Base-by-base conservation (phyloP, 2,797 vertebrate genomes). In the Epinephelus malabaricus region DNA sequence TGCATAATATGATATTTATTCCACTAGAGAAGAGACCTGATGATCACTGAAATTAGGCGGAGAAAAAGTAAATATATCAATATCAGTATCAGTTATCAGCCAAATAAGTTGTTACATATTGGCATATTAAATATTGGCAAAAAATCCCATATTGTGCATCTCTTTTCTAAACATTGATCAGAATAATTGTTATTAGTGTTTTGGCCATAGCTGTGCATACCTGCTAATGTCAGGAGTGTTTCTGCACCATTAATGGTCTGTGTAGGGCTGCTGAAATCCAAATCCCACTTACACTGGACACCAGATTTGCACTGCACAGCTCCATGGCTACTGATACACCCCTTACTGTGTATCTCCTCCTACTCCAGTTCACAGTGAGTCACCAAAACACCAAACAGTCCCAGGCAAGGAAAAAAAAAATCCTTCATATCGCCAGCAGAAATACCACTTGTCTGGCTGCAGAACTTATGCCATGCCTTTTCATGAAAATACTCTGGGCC, bases 291-390 rank as follows among this genome's bases (percentile, higher is more conserved):
- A 61, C 45, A 18, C 11, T 40, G n/a, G 27, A 51, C 34, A 71
- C 11, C 23, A 47, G 13, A 55, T 54, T 45, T 47, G 19, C 13
- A 65, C 9, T n/a, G 15, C 46, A 73, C 64, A 76, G 53, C 53
- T 69, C 66, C 21, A 55, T 54, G 21, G n/a, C 43, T 27, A 45
- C 40, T 59, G 68, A 64, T 60, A 45, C 58, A 53, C 65, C 46
- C 27, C n/a, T 60, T 13, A 73, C 59, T 65, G 59, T 40, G 53
- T 6, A 1, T 73, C 19, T 70, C 45, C 46, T 67, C 68, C 54
- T 23, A 68, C 51, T 63, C 27, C 50, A 18, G 38, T 64, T 78
- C 62, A 71, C 46, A 72, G 56, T 68, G 70, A 78, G 23, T 72
- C 63, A 76, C 34, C 10, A 61, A 73, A 67, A 54, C 30, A 63